Evolutionary conservation across 64 coral and sea anemone genomes (phyloP), one percentile per base, ranked within the genome.

Genomic region (Montipora cactus): DNA sequence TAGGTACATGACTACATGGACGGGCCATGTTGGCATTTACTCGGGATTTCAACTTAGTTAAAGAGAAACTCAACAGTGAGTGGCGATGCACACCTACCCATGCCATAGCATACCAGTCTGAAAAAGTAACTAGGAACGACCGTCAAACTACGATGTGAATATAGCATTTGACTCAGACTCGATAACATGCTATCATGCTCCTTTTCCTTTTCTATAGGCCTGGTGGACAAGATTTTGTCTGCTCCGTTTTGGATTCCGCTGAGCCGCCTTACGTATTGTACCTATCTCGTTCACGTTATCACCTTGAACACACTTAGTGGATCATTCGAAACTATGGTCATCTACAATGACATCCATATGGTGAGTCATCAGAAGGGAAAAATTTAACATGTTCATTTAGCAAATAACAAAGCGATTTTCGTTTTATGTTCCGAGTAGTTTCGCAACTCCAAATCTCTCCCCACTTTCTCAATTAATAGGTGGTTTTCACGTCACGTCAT

Each of bases 201-300:
- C 22, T 46, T 72, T 9, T 45, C 3, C 15, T 64, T 64, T 64
- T 16, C 14, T 64, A 64, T 64, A 93, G 92, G 92, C 21, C 53
- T 93, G 59, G 92, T 93, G 18, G 7, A 93, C 19, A 93, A 67
- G 92, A 87, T 93, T 57, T 67, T 93, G 15, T 93, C 92, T 13
- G 92, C 92, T 7, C 25, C n/a, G 19, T 93, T 93, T 59, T 93
- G 92, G 92, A 93, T 93, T 81, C 92, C 84, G 0, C 76, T 93
- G 18, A 93, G 92, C 16, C 83, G 92, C 5, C 16, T 93, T 3
- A 93, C 74, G 16, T 93, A 93, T 76, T 70, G 44, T 5, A 84
- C 75, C 23, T 93, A 93, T 18, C 84, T 93, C 16, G 64, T 93
- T 8, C 92, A 93, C 80, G 5, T 67, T 16, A 88, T 93, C 28